Evolutionary conservation across 2,888 invertebrate genomes (phyloP), one percentile per base, ranked within the genome.

Genomic region (Chorisops tibialis): DNA sequence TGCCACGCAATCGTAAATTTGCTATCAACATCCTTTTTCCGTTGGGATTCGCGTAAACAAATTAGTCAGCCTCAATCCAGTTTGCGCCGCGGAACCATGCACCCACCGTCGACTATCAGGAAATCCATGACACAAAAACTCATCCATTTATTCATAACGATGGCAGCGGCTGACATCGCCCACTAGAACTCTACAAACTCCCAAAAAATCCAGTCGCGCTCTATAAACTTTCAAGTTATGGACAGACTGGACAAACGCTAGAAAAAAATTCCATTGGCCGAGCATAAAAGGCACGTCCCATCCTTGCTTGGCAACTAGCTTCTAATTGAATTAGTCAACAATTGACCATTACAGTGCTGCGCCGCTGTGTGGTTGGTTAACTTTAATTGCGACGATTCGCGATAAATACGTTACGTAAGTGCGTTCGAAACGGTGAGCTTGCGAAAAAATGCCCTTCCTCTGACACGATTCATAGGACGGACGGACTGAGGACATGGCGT

Each of bases 301-400:
- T 54, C 54, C 54, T 54, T 43, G 7, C 54, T 41, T 43, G 45
- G 45, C 45, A 24, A 24, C 21, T 4, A 24, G 56, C 18, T 56
- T 56, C 56, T 56, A 56, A 56, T 45, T 56, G 56, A 56, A 56
- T 43, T 45, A 56, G 45, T 45, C 56, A 56, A 56, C 56, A 56
- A 43, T 43, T 45, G 45, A 30, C 19, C 43, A 35, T 16, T 35
- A 45, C 43, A 24, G 35, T 56, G 39, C 21, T 21, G 21, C 12
- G 16, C 41, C 41, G 22, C 52, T 22, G 41, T 11, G 45, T 43
- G 30, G 45, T 43, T 39, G 45, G 30, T 30, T 41, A 54, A 43
- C 56, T 56, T 38, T 52, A 43, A 56, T 56, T 43, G 43, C 43
- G 39, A 16, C 45, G 45, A 43, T 56, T 18, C 56, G 22, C 56